phyloP scores from a whole-genome alignment of 2,113 vertebrate species.

The Dipodomys stephensi region DNA sequence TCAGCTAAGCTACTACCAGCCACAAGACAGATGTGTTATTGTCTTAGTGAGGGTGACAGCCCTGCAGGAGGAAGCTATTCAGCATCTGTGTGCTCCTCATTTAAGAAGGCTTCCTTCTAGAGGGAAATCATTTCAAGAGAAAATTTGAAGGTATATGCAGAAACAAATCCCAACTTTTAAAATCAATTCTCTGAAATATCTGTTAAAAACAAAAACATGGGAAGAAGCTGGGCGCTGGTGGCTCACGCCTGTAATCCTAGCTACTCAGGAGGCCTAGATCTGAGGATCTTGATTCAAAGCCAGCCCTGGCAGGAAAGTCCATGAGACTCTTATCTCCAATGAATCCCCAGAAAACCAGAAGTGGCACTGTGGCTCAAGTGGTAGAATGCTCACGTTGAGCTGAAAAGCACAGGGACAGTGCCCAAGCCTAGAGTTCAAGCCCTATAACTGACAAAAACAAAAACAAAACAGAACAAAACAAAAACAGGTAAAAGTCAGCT shows the following conservation, averaged over 20 bases:
- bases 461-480: no score
- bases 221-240: not conserved
- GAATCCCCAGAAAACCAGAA: no score
- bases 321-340: no score
- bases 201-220: not conserved
- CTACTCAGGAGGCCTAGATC: no score
- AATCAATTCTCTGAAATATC: not conserved
- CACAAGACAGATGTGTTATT: not conserved
- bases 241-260: no score
- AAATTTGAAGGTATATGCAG: not conserved
- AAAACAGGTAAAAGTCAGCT: not conserved
- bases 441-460: no score
- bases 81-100: not conserved
- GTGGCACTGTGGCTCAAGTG: no score
- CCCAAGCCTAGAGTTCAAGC: no score
- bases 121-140: not conserved
- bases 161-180: not conserved
- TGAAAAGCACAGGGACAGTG: no score
- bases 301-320: no score
- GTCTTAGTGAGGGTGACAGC: not conserved
- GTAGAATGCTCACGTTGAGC: no score
- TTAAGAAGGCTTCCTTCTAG: not conserved
- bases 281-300: no score
- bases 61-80: not conserved
- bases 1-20: not conserved